phyloP scores from a whole-genome alignment of 1,140 invertebrate species.

The Drosophila kanapiae region DNA sequence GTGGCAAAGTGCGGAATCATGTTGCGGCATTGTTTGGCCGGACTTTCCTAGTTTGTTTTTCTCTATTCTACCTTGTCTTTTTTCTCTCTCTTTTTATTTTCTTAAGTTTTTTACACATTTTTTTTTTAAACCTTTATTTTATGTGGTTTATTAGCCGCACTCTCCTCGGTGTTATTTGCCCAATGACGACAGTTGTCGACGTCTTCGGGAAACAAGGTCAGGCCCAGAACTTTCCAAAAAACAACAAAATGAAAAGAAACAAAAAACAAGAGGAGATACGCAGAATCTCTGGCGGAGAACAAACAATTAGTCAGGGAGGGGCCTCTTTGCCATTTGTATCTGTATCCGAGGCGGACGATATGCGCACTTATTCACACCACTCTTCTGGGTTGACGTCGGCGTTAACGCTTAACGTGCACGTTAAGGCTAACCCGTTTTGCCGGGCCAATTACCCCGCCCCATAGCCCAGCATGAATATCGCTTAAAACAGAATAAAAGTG shows the following conservation, averaged over 20 bases:
- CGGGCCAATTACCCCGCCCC: constrained; percentile 73
- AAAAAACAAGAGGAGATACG: constrained; percentile 27
- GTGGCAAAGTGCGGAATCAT: constrained; percentile 64
- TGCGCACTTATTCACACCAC: constrained; percentile 58
- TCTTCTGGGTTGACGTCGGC: constrained; percentile 34
- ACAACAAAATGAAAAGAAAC: constrained; percentile 35
- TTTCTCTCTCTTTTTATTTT: neutral
- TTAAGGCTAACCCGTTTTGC: constrained; percentile 69
- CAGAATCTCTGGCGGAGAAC: constrained; percentile 38
- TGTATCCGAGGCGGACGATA: constrained; percentile 48
- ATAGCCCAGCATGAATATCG: constrained; percentile 62
- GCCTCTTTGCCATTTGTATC: constrained; percentile 65
- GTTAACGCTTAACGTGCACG: constrained; percentile 40
- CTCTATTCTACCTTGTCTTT: constrained; percentile 1
- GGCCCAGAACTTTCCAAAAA: constrained; percentile 72
- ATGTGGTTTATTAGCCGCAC: constrained; percentile 64
- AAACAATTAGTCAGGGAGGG: constrained; percentile 78
- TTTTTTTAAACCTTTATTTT: constrained; percentile 27
- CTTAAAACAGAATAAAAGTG: constrained; percentile 63
- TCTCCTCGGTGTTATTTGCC: constrained; percentile 67
- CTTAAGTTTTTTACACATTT: constrained; percentile 7
- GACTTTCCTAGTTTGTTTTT: constrained; percentile 34
- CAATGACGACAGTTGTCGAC: constrained; percentile 34
- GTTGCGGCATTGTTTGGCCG: constrained; percentile 36
- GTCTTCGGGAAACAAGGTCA: constrained; percentile 69